Evolutionary conservation across 2,888 invertebrate species (phyloP).

Genomic region (Steinernema carpocapsae): DNA sequence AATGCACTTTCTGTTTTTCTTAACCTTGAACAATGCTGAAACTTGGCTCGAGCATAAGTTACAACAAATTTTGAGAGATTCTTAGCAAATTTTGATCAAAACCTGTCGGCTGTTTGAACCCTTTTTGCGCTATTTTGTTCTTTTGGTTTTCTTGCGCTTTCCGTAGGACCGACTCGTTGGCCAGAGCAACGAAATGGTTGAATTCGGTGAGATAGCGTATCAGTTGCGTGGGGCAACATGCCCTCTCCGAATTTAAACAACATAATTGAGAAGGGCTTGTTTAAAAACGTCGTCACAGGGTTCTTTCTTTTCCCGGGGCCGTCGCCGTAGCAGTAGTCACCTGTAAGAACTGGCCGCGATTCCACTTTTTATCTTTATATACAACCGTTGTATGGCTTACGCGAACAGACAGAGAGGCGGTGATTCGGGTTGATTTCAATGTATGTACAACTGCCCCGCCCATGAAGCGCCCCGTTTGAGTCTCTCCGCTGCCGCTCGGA

Average conservation of each 20-base stretch:
- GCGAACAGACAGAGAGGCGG: neutral
- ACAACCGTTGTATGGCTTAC: neutral
- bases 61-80: too few relatives aligned
- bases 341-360: neutral
- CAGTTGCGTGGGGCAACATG: slow-evolving; percentile 22
- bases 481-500: neutral
- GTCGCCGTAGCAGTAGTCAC: neutral
- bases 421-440: slow-evolving; percentile 10
- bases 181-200: slow-evolving; percentile 1
- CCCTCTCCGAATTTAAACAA: neutral
- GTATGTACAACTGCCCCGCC: slow-evolving; percentile 33
- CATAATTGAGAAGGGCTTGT: neutral
- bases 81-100: neutral
- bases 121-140: neutral
- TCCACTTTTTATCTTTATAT: too few relatives aligned
- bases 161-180: neutral
- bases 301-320: neutral
- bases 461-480: slow-evolving; percentile 10
- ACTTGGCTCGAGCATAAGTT: too few relatives aligned
- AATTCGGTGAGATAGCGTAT: neutral
- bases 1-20: too few relatives aligned
- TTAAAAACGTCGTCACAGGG: too few relatives aligned
- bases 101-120: too few relatives aligned
- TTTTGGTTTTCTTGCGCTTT: neutral
- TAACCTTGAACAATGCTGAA: too few relatives aligned